Percentiles rank a stretch among this genome's conserved stretches.
These are phyloP conservation scores for Pelobates cultripes DNA, from an alignment of 2,797 vertebrate genomes.

Conservation along the genomic window DNA sequence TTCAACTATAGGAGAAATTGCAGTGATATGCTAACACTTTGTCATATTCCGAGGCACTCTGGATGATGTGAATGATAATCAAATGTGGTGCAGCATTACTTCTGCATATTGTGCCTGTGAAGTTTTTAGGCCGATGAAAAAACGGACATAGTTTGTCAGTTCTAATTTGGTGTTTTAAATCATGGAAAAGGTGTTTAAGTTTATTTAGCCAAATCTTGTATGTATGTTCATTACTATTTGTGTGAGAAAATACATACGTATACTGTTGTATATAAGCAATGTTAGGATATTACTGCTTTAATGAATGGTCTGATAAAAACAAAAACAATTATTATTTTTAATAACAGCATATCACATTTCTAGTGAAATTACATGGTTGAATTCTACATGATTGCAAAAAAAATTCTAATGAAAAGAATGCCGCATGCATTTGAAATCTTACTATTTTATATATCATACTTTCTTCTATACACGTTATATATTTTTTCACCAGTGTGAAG, in stretches of 20 bases:
- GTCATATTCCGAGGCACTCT: conserved; percentile 33
- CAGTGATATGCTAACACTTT: conserved; percentile 11
- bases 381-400: no score
- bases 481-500: no score
- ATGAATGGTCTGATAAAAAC: no score
- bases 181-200: conserved; percentile 10
- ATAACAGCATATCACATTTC: no score
- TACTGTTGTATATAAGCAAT: no score
- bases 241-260: not conserved
- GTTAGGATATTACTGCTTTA: no score
- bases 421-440: no score
- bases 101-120: conserved; percentile 37
- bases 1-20: not conserved
- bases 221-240: not conserved
- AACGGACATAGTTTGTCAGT: conserved; percentile 50
- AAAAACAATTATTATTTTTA: no score
- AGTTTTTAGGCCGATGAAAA: conserved; percentile 36
- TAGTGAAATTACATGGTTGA: no score
- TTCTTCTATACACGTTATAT: no score
- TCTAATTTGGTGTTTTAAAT: conserved; percentile 41
- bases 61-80: conserved; percentile 33
- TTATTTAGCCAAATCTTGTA: conserved; percentile 10
- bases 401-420: no score
- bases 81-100: conserved; percentile 44
- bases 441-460: no score